Base-by-base conservation (phyloP, 1,140 invertebrate species). In the Ceratosolen fusciceps region DNA sequence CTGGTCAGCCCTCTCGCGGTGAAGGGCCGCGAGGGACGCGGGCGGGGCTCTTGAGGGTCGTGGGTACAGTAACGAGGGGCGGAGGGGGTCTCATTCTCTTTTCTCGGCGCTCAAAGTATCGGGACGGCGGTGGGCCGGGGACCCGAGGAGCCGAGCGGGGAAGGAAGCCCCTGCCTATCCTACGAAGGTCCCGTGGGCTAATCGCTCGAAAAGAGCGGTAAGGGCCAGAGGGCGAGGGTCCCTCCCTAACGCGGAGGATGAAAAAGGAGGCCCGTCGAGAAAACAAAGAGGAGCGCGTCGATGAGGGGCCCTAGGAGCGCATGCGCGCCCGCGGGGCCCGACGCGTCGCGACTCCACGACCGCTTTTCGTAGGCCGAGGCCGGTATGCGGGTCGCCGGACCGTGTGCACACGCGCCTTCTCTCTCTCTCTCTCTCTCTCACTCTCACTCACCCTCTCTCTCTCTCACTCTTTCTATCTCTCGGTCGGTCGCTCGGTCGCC, bases 311-410 rank as follows among this genome's bases (percentile, higher is more conserved):
- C 12, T 2, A 34, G 31, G 58, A 26, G n/a, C 49, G 43, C 29
- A 16, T 62, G 74, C 56, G 74, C 56, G 58, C n/a, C 14, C 16
- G 5, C n/a, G 54, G 8, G 54, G n/a, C 21, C 39, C 60, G 31
- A 43, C 60, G 29, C 31, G 31, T 29, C 26, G 34, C 16, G 4
- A 65, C 24, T 39, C 29, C 34, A 10, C 62, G 16, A 31, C 2
- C 29, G 68, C 68, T 52, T 71, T 71, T 34, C 39, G 43, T 49
- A n/a, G 34, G 39, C 43, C 43, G 67, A 21, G 24, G 49, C 71
- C 76, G 54, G 67, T 72, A 77, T 77, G 76, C 76, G 76, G 76
- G 76, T 77, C 76, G 54, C 39, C 75, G 19, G 34, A 58, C 31
- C 65, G 60, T 39, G 34, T 31, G 75, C 60, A 24, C 2, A 68